A percentile compares a stretch with the other conserved stretches of the same genome.
Evolutionary conservation across 2,113 vertebrate species (phyloP).

Genomic region (Spermophilus dauricus): DNA sequence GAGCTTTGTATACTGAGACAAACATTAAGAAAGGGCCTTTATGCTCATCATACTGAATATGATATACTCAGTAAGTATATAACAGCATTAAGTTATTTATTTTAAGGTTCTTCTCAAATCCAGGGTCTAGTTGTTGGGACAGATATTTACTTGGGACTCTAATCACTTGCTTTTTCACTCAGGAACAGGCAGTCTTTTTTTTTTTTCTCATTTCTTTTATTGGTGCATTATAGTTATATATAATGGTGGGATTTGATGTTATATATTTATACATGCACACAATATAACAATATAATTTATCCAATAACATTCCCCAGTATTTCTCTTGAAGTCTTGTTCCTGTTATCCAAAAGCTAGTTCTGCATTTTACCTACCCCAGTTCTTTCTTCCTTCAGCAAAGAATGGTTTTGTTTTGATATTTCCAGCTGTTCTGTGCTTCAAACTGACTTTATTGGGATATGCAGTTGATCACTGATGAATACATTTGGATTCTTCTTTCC

Average conservation of each 20-base stretch:
- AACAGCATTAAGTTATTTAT: neutral
- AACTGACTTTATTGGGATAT: neutral
- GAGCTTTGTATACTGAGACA: neutral
- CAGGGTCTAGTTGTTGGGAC: neutral
- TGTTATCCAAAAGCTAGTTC: neutral
- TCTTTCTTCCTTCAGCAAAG: neutral
- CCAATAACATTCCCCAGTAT: too few relatives aligned
- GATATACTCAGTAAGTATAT: too few relatives aligned
- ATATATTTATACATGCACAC: too few relatives aligned
- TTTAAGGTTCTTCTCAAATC: neutral
- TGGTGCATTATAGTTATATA: too few relatives aligned
- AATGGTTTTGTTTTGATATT: neutral
- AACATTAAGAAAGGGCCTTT: neutral
- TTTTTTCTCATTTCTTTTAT: too few relatives aligned
- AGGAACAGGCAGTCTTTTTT: neutral
- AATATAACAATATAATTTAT: too few relatives aligned
- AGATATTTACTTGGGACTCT: neutral
- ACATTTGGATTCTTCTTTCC: neutral
- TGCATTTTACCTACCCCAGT: neutral
- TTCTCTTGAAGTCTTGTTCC: neutral
- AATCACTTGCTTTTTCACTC: neutral
- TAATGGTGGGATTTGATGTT: too few relatives aligned
- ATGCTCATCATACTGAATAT: neutral
- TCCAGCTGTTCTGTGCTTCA: neutral
- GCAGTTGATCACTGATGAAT: neutral